These are phyloP conservation scores for Labroides dimidiatus DNA, from an alignment of 2,797 vertebrate species.

Conservation along the genomic window DNA sequence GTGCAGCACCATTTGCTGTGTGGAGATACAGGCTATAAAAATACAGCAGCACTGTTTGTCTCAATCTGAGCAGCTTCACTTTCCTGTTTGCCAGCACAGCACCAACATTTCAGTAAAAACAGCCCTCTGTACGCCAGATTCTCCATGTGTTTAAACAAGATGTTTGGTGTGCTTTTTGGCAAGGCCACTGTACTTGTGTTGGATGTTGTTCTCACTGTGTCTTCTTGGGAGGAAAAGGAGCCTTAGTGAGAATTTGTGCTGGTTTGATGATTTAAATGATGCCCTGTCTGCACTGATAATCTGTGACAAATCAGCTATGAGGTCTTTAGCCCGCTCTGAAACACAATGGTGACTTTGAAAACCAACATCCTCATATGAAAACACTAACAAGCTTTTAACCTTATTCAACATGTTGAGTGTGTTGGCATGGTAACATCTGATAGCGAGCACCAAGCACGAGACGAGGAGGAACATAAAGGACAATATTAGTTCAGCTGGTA, in stretches of 20 bases:
- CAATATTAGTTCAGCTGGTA: not conserved
- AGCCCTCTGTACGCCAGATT: constrained; percentile 22
- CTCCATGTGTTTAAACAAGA: constrained; percentile 39
- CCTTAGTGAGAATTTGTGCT: not conserved
- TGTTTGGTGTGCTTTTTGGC: constrained; percentile 26
- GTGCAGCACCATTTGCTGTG: constrained; percentile 62
- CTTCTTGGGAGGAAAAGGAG: constrained; percentile 4
- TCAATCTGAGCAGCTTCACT: constrained; percentile 65
- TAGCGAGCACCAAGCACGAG: not conserved
- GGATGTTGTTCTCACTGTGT: not conserved
- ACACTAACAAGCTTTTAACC: not conserved
- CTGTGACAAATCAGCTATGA: not conserved
- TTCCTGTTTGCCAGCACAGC: constrained; percentile 33
- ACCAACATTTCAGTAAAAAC: constrained; percentile 28
- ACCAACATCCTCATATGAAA: not conserved
- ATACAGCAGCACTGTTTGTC: constrained; percentile 65
- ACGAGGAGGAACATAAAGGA: not conserved
- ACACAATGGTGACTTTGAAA: not conserved
- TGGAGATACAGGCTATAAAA: constrained; percentile 77
- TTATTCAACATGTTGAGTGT: not conserved
- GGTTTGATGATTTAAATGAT: not conserved
- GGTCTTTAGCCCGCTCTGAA: not conserved
- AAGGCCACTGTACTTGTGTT: constrained; percentile 8
- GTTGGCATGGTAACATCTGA: not conserved
- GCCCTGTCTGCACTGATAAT: not conserved